These are phyloP conservation scores for Heteromurus nitidus DNA, from an alignment of 2,888 invertebrate species.

Conservation along the genomic window DNA sequence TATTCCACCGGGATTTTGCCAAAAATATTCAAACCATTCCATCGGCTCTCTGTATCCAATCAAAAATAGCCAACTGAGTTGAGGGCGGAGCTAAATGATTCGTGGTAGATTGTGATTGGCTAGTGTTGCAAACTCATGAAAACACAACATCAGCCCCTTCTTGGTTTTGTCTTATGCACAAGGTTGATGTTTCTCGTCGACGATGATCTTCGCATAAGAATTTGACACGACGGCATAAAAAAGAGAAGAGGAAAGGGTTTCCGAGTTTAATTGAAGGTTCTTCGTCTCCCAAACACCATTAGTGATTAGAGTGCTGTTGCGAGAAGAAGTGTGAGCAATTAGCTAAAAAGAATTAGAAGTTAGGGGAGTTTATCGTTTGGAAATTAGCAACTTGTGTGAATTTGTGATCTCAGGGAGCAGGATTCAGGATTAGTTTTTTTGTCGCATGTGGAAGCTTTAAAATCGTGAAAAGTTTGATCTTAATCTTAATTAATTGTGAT, in stretches of 20 bases:
- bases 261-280: background rate
- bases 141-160: constrained; percentile 17
- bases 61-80: constrained; percentile 58
- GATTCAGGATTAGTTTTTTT: background rate
- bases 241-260: background rate
- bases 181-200: too few relatives aligned
- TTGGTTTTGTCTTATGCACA: background rate
- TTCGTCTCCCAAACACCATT: background rate
- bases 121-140: constrained; percentile 46
- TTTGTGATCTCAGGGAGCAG: background rate
- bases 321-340: background rate
- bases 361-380: background rate
- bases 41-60: constrained; percentile 52
- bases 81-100: constrained; percentile 46
- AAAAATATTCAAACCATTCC: constrained; percentile 2
- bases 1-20: constrained; percentile 28
- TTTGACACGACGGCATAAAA: constrained; percentile 15
- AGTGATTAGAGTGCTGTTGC: background rate
- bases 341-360: too few relatives aligned
- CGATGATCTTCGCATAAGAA: too few relatives aligned
- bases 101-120: constrained; percentile 64
- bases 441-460: background rate
- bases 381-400: background rate
- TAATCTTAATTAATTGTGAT: too few relatives aligned
- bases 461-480: too few relatives aligned